These are phyloP conservation scores for Lepidotrigona ventralis DNA, from an alignment of 1,140 invertebrate species.

Conservation along the genomic window DNA sequence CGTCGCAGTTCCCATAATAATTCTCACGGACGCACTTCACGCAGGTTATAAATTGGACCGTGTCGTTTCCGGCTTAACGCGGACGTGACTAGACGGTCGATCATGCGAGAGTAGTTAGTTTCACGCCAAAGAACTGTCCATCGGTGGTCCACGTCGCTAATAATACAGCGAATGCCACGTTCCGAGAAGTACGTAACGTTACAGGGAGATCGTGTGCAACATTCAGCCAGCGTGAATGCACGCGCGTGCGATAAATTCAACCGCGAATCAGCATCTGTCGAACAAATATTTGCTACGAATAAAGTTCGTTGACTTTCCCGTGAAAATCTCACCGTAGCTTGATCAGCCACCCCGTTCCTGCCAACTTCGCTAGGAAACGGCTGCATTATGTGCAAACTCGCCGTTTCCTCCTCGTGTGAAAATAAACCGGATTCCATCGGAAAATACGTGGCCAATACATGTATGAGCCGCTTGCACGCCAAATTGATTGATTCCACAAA, in stretches of 20 bases:
- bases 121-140: neutral
- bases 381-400: constrained; percentile 9
- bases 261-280: constrained; percentile 33
- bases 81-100: neutral
- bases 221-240: constrained; percentile 19
- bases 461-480: too few relatives aligned
- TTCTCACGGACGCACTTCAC: constrained; percentile 21
- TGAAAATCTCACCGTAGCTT: constrained; percentile 38
- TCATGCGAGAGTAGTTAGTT: neutral
- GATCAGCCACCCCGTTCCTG: neutral
- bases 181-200: constrained; percentile 49
- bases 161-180: constrained; percentile 25
- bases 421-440: neutral
- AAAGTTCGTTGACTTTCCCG: constrained; percentile 49
- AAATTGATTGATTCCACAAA: too few relatives aligned
- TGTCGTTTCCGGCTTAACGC: constrained; percentile 20
- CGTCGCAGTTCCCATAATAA: constrained; percentile 16
- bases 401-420: neutral
- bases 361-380: neutral
- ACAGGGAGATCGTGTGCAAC: constrained; percentile 13
- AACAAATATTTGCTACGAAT: constrained; percentile 36
- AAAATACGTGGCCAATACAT: neutral
- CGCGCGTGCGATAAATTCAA: constrained; percentile 47
- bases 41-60: constrained; percentile 39
- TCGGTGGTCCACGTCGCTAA: neutral